Conservation (phyloP, 2,797 vertebrate species). For the Alectoris magna region DNA sequence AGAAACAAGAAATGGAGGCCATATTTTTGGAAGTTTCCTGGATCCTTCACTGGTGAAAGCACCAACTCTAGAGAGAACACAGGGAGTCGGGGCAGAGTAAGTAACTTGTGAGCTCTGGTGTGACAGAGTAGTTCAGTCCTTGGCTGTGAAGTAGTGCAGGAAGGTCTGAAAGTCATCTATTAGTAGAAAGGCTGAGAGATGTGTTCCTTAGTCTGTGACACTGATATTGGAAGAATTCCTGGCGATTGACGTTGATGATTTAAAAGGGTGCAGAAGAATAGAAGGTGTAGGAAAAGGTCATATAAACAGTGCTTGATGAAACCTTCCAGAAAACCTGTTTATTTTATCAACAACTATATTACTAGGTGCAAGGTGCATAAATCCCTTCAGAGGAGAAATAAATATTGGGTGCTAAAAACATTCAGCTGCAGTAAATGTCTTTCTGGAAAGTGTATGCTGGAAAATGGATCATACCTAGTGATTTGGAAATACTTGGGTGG, state of each 20-base stretch:
- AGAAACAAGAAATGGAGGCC: not conserved
- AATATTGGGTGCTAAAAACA: not conserved
- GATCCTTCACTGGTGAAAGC: not conserved
- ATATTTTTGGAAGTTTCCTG: not conserved
- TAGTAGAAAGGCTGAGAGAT: not conserved
- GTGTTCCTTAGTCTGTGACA: constrained; percentile 6
- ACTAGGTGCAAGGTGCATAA: not conserved
- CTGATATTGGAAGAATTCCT: not conserved
- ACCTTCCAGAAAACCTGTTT: not conserved
- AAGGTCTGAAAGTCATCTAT: not conserved
- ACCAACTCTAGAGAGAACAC: not conserved
- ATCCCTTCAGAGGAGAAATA: not conserved
- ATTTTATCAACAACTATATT: not conserved
- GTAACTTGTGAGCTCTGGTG: not conserved
- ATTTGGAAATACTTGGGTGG: not conserved
- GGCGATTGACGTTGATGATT: not conserved
- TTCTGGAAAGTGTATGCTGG: not conserved
- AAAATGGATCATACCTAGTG: not conserved
- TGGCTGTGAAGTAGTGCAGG: not conserved
- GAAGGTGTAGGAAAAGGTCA: not conserved
- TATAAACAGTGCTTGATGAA: constrained; percentile 1
- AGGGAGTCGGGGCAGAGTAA: not conserved
- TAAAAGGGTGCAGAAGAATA: not conserved
- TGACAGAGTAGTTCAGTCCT: not conserved
- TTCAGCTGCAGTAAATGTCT: not conserved